Evolutionary conservation across 2,888 invertebrate genomes (phyloP), one percentile per base, ranked within the genome.

Genomic region (Cryptus viduatorius): DNA sequence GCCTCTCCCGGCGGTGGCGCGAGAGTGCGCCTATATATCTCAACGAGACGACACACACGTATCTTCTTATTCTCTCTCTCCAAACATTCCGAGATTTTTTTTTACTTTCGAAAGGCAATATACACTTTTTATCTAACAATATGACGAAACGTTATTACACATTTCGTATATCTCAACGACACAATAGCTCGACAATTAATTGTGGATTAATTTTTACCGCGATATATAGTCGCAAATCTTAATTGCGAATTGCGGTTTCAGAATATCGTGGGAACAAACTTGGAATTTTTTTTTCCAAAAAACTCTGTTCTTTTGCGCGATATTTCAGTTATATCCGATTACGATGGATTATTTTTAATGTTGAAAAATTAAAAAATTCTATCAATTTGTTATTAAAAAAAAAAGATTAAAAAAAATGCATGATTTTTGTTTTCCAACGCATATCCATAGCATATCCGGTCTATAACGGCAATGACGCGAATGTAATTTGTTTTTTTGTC

Each of bases 1-100:
- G 85, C 86, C 31, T 83, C 53, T 69, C 53, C 16, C n/a, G 5
- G 24, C 48, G 29, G 12, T 46, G 44, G n/a, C 29, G 68, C 50
- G 14, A 48, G 46, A 44, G 31, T n/a, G 31, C 46, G 7, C 29
- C 48, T 48, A 24, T 16, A 3, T 42, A 44, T 67, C 67, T 42
- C 24, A 46, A 14, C 46, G 44, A 46, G 19, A 48, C 59, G 44
- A 67, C 31, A 69, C 73, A 82, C 76, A 44, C 79, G 72, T 44
- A 69, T 72, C 50, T 29, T 48, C 65, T 75, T 16, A 48, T 50
- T 77, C 69, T 68, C 53, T 59, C 68, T 64, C 56, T 59, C 56
- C 61, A 73, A 73, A 46, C 73, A 61, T 59, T 24, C 8, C 31
- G 72, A 59, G 72, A 72, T 59, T 48, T 73, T 37, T 48, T 61